Conservation (phyloP, 1,140 invertebrate species). For the Drosophila micromelanica region DNA sequence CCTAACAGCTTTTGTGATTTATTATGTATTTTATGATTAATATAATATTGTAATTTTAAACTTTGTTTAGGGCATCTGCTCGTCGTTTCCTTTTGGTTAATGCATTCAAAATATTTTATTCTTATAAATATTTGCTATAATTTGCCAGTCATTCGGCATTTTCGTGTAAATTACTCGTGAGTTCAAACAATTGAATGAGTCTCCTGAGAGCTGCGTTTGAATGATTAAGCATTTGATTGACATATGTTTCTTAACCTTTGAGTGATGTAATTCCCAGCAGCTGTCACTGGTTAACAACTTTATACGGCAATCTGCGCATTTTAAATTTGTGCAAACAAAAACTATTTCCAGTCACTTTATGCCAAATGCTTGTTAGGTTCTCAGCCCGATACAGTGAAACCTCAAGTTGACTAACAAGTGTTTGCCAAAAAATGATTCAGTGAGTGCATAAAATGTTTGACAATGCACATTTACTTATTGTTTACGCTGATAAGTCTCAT, state of each 20-base stretch:
- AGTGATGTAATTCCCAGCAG: slow-evolving; percentile 26
- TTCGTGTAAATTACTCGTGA: slow-evolving; percentile 15
- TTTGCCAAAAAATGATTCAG: neutral
- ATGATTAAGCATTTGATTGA: slow-evolving; percentile 40
- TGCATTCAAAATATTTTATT: neutral
- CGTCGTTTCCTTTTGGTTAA: neutral
- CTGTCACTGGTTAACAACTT: slow-evolving; percentile 40
- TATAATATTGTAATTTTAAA: neutral
- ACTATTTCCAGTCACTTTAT: slow-evolving; percentile 22
- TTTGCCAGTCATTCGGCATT: slow-evolving; percentile 41
- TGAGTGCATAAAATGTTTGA: neutral
- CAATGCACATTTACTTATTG: neutral
- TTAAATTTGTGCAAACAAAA: slow-evolving; percentile 26
- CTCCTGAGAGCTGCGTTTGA: slow-evolving; percentile 37
- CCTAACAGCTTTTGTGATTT: neutral
- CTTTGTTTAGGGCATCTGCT: neutral
- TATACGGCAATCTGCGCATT: slow-evolving; percentile 14
- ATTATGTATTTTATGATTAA: neutral
- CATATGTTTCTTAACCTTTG: slow-evolving; percentile 47
- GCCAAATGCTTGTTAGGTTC: slow-evolving; percentile 9
- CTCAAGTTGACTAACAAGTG: slow-evolving; percentile 3
- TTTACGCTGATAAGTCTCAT: neutral
- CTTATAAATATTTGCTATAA: slow-evolving; percentile 12
- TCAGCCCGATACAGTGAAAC: neutral
- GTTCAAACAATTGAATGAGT: slow-evolving; percentile 28